phyloP scores from a whole-genome alignment of 2,888 invertebrate genomes.

The Thelaira solivaga region DNA sequence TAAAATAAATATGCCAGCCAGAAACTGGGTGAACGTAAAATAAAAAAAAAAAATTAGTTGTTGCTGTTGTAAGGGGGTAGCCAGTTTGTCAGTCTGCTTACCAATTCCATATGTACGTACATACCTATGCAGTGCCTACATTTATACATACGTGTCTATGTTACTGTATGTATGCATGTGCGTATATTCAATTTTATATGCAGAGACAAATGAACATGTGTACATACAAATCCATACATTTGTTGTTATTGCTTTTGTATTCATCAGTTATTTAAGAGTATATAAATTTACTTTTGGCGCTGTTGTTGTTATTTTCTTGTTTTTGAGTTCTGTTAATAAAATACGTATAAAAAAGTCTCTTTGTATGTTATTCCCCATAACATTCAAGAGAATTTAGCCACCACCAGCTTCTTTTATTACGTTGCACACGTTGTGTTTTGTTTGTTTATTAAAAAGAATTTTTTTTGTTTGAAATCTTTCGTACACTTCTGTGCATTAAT shows the following conservation, averaged over 20 bases:
- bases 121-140: too few species aligned
- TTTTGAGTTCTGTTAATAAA: slow-evolving; percentile 9
- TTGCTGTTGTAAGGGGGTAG: slow-evolving; percentile 5
- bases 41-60: not conserved
- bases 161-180: not conserved
- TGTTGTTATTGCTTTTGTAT: too few species aligned
- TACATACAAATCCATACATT: too few species aligned
- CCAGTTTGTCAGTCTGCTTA: slow-evolving; percentile 13
- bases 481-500: not conserved
- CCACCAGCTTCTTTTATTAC: not conserved
- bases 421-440: slow-evolving; percentile 6
- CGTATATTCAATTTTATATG: too few species aligned
- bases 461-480: not conserved
- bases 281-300: not conserved
- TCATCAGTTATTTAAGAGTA: too few species aligned
- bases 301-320: not conserved
- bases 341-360: slow-evolving; percentile 37
- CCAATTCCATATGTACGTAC: not conserved
- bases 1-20: slow-evolving; percentile 35
- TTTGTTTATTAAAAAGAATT: slow-evolving; percentile 4
- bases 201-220: too few species aligned
- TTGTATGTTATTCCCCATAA: slow-evolving; percentile 38
- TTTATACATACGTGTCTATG: not conserved
- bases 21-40: slow-evolving; percentile 54
- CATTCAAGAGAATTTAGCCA: slow-evolving; percentile 30